phyloP scores from a whole-genome alignment of 2,797 vertebrate species.

The Coreius guichenoti region DNA sequence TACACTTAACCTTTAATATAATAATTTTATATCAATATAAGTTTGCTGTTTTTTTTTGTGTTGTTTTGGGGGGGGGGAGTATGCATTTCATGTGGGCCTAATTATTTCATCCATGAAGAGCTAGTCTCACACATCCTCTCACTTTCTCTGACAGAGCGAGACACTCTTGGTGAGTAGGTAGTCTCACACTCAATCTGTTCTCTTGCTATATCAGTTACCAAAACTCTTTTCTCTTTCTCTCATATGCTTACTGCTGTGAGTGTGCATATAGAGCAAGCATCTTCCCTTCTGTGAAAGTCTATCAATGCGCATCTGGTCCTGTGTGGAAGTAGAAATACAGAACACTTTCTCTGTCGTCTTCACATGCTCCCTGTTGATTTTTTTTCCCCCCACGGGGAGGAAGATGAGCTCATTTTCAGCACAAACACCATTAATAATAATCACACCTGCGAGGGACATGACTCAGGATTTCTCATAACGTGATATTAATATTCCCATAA shows the following conservation, averaged over 20 bases:
- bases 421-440: constrained; percentile 38
- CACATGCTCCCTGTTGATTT: constrained; percentile 16
- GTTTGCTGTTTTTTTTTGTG: background rate
- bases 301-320: constrained; percentile 17
- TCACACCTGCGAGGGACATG: constrained; percentile 27
- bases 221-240: constrained; percentile 2
- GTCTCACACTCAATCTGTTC: background rate
- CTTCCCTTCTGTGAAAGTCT: constrained; percentile 14
- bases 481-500: constrained; percentile 29
- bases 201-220: background rate
- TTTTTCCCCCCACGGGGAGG: background rate
- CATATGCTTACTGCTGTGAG: background rate
- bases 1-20: too few species aligned
- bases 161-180: too few species aligned
- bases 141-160: too few species aligned
- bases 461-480: constrained; percentile 11
- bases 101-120: background rate
- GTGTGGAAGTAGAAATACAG: constrained; percentile 14
- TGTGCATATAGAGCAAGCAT: constrained; percentile 19
- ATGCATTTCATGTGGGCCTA: background rate
- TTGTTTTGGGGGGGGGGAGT: too few species aligned
- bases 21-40: too few species aligned
- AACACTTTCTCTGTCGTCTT: background rate
- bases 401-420: constrained; percentile 26
- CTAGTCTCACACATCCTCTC: background rate